Conservation (phyloP, 2,797 vertebrate genomes). For the Crenichthys baileyi region DNA sequence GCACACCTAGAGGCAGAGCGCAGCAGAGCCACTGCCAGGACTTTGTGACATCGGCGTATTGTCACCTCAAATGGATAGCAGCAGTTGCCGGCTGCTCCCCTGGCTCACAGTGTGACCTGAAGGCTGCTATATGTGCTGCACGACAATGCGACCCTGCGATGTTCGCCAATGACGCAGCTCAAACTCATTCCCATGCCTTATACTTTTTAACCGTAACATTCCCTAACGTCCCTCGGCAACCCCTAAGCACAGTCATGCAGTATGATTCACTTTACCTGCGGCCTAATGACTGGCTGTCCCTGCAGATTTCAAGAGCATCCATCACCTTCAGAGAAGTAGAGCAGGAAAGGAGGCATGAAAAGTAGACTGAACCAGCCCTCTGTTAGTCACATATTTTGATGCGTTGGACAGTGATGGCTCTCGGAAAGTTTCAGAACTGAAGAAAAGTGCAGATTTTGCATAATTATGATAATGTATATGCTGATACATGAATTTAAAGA, state of each 20-base stretch:
- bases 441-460: constrained; percentile 25
- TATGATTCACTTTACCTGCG: constrained; percentile 53
- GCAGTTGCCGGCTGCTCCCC: constrained; percentile 60
- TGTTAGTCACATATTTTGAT: constrained; percentile 43
- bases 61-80: constrained; percentile 75
- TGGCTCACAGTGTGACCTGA: constrained; percentile 50
- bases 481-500: constrained; percentile 18
- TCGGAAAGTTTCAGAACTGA: constrained; percentile 16
- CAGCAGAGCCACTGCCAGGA: constrained; percentile 40
- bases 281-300: constrained; percentile 69
- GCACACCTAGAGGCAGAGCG: constrained; percentile 28
- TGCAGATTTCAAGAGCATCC: constrained; percentile 55
- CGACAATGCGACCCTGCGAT: constrained; percentile 65
- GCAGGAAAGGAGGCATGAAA: constrained; percentile 49
- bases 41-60: constrained; percentile 54
- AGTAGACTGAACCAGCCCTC: constrained; percentile 42
- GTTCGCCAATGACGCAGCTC: constrained; percentile 49
- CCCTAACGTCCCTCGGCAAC: neutral
- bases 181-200: constrained; percentile 25
- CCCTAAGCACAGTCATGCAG: constrained; percentile 14
- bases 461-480: constrained; percentile 28
- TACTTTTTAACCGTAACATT: constrained; percentile 18
- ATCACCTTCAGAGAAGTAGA: constrained; percentile 63
- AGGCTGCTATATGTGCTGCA: constrained; percentile 67
- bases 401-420: constrained; percentile 22